phyloP scores from a whole-genome alignment of 2,113 vertebrate genomes.

The Otolemur garnettii region DNA sequence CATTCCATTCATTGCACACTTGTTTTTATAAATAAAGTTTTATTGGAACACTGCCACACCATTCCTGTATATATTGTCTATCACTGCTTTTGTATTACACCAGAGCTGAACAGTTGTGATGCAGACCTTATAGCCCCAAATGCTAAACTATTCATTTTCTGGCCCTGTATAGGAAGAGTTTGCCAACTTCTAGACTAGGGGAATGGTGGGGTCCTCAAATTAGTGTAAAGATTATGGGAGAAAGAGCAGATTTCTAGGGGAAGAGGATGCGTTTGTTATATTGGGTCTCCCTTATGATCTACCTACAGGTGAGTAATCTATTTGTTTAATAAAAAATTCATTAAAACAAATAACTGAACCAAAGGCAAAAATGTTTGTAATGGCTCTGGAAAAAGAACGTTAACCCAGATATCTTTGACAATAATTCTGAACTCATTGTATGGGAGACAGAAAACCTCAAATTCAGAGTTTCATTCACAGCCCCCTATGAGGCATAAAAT shows the following conservation, averaged over 20 bases:
- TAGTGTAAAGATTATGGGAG: background rate
- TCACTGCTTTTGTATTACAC: background rate
- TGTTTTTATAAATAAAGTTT: conserved; percentile 57
- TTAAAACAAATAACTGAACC: conserved; percentile 30
- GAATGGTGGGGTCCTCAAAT: background rate
- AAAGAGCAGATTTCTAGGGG: background rate
- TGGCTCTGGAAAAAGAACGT: background rate
- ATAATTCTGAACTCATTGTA: background rate
- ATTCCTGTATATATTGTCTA: background rate
- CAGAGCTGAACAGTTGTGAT: background rate
- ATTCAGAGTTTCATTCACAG: background rate
- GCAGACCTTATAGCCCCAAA: background rate
- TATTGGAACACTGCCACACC: background rate
- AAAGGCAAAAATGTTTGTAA: background rate
- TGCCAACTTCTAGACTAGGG: background rate
- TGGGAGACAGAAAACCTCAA: background rate
- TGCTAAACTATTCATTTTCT: background rate
- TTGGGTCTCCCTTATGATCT: background rate
- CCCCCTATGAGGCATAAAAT: background rate
- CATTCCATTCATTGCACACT: background rate
- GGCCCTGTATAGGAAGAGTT: background rate
- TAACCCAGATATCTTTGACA: background rate
- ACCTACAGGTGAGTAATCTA: background rate
- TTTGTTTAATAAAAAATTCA: conserved; percentile 37
- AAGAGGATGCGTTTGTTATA: background rate